phyloP scores from a whole-genome alignment of 2,797 vertebrate species.

The Molothrus aeneus region DNA sequence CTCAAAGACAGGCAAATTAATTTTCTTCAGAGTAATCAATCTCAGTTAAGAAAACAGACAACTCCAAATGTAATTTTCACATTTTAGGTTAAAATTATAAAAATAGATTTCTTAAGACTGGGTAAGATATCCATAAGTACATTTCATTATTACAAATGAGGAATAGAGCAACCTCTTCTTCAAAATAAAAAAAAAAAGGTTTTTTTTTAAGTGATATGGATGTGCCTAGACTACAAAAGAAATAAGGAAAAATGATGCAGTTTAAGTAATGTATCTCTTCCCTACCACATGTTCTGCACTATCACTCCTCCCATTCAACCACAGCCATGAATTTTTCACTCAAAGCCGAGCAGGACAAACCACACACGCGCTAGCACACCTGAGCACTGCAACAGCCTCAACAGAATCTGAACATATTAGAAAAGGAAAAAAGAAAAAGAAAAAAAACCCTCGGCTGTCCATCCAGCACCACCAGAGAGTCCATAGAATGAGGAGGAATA shows the following conservation, averaged over 20 bases:
- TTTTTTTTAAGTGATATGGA: neutral
- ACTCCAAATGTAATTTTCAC: neutral
- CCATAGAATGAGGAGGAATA: neutral
- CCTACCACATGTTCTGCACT: neutral
- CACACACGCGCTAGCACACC: accelerated
- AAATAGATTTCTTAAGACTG: neutral
- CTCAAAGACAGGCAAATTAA: neutral
- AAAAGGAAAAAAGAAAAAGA: neutral
- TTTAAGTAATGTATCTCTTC: neutral
- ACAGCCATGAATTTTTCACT: neutral
- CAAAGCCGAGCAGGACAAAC: neutral
- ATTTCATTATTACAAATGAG: neutral
- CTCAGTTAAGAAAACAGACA: neutral
- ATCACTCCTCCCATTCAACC: neutral
- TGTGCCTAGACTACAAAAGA: neutral
- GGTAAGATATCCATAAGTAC: neutral
- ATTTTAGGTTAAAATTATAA: neutral
- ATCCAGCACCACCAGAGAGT: neutral
- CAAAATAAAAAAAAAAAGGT: neutral
- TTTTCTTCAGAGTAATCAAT: neutral
- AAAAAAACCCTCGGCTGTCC: neutral
- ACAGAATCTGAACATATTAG: neutral
- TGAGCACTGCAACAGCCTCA: neutral
- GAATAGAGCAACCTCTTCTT: neutral
- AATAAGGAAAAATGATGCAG: neutral